These are phyloP conservation scores for Chesias legatella DNA, from an alignment of 2,888 invertebrate species.

Conservation along the genomic window DNA sequence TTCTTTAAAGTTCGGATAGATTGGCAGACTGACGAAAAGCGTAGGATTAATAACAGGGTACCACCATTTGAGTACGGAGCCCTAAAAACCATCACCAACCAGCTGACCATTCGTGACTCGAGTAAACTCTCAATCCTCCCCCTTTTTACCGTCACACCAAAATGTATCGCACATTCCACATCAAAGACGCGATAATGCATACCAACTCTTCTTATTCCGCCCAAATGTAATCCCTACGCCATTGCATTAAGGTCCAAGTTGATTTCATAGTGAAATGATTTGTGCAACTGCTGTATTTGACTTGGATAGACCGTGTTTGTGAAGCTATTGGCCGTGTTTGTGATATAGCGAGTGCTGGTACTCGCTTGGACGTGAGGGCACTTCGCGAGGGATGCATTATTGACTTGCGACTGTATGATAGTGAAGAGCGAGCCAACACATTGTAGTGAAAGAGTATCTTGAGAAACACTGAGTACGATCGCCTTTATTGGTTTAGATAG, in stretches of 20 bases:
- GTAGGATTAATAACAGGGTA: too few relatives aligned
- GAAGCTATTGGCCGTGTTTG: conserved; percentile 28
- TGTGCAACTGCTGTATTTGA: conserved; percentile 27
- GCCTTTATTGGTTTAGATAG: too few relatives aligned
- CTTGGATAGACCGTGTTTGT: conserved; percentile 28
- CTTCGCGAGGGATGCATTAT: conserved; percentile 11
- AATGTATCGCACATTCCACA: conserved; percentile 21
- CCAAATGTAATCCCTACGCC: neutral
- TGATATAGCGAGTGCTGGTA: conserved; percentile 23
- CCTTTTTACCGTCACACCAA: neutral
- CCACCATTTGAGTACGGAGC: too few relatives aligned
- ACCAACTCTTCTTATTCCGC: conserved; percentile 2
- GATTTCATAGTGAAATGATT: conserved; percentile 9
- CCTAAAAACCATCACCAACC: too few relatives aligned
- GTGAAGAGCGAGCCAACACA: conserved; percentile 5
- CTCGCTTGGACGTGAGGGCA: conserved; percentile 13
- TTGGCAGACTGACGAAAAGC: too few relatives aligned
- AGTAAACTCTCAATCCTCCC: too few relatives aligned
- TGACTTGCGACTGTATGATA: conserved; percentile 13
- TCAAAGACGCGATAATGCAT: conserved; percentile 21
- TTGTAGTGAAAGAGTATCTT: neutral
- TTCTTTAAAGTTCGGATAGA: too few relatives aligned
- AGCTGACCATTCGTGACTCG: too few relatives aligned
- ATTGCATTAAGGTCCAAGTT: conserved; percentile 7
- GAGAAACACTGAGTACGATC: neutral